A percentile compares a stretch with the other conserved stretches of the same genome.
phyloP scores from a whole-genome alignment of 2,113 vertebrate genomes.

The Phainopepla nitens region DNA sequence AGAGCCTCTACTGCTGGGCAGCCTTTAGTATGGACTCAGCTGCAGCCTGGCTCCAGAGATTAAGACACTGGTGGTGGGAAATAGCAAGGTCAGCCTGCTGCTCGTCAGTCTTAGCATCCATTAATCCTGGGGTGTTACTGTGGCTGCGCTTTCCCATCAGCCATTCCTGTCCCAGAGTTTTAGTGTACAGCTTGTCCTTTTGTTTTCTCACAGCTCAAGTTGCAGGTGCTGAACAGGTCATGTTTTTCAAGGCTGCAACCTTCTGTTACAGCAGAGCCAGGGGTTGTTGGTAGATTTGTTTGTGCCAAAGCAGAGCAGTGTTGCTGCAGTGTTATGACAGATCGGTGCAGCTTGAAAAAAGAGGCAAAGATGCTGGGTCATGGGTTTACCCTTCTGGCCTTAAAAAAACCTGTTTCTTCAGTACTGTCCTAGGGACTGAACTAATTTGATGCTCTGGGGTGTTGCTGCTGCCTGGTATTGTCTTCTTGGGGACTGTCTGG shows the following conservation, averaged over 20 bases:
- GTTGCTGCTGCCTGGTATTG: not conserved
- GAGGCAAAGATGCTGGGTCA: not conserved
- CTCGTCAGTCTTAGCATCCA: not conserved
- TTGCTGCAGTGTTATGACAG: not conserved
- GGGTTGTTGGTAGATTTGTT: not conserved
- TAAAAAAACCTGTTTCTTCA: not conserved
- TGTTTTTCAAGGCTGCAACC: not conserved
- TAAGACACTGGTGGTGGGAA: not conserved
- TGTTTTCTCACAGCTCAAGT: not conserved
- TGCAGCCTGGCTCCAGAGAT: not conserved
- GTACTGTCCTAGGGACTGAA: not conserved
- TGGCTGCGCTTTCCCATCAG: not conserved
- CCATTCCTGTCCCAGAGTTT: not conserved
- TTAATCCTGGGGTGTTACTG: not conserved
- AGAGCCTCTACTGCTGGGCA: not conserved
- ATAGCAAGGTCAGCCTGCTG: conserved; percentile 7
- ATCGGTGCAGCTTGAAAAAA: not conserved
- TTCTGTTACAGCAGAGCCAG: not conserved
- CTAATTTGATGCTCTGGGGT: not conserved
- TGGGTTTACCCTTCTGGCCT: not conserved
- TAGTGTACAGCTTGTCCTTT: not conserved
- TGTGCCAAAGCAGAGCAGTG: not conserved
- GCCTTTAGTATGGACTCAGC: not conserved
- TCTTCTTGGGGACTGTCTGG: not conserved
- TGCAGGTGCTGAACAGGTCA: not conserved